These are phyloP conservation scores for Morpho achilles DNA, from an alignment of 2,888 invertebrate genomes.

Conservation along the genomic window DNA sequence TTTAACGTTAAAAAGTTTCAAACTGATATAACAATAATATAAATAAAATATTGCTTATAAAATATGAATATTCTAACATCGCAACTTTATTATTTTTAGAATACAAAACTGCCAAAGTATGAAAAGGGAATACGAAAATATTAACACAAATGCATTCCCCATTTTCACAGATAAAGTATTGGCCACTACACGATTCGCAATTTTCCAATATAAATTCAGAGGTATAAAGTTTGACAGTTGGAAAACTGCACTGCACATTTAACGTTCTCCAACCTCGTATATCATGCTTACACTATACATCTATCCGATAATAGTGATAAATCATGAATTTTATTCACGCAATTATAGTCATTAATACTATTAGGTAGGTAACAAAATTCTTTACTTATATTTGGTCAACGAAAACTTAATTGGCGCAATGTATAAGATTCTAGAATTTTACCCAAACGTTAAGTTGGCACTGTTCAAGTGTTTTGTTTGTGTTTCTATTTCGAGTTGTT, in stretches of 20 bases:
- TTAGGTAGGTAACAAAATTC: not conserved
- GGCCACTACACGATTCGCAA: constrained; percentile 21
- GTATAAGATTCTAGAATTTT: constrained; percentile 18
- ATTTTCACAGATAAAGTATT: constrained; percentile 16
- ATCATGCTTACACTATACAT: constrained; percentile 25
- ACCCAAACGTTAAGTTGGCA: constrained; percentile 19
- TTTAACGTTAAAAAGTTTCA: too few relatives aligned
- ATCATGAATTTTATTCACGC: not conserved
- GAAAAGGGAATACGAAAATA: constrained; percentile 14
- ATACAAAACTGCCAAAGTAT: constrained; percentile 25
- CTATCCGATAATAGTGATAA: constrained; percentile 3
- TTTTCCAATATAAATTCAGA: constrained; percentile 28
- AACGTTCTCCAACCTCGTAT: constrained; percentile 25
- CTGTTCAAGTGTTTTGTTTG: constrained; percentile 19
- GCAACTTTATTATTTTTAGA: constrained; percentile 22
- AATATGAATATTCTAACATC: constrained; percentile 9
- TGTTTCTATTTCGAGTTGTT: constrained; percentile 20
- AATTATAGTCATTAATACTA: not conserved
- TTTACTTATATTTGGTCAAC: not conserved
- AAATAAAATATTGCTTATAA: constrained; percentile 11
- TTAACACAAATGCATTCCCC: constrained; percentile 13
- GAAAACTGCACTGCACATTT: constrained; percentile 42
- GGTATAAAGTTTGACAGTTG: constrained; percentile 31
- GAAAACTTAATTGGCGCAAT: not conserved
- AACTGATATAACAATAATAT: too few relatives aligned